Percentiles rank a stretch among this genome's conserved stretches.
These are phyloP conservation scores for Drosophila stalkeri DNA, from an alignment of 2,888 invertebrate species.

Conservation along the genomic window DNA sequence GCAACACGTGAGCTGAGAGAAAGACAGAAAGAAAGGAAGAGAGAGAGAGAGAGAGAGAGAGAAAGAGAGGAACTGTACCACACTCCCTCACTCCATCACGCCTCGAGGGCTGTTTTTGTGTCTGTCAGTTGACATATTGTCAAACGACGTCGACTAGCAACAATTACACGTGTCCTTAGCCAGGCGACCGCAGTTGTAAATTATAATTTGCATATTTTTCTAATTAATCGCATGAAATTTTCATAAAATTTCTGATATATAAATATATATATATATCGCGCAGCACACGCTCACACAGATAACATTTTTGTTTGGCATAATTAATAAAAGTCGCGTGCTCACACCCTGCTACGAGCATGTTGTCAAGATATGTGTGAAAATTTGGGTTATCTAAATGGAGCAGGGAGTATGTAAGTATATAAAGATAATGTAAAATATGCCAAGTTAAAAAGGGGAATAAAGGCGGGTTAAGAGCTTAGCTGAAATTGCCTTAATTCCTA, in stretches of 20 bases:
- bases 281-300: conserved; percentile 44
- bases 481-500: background rate
- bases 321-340: conserved; percentile 76
- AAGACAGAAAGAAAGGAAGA: background rate
- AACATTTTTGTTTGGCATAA: conserved; percentile 62
- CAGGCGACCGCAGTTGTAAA: conserved; percentile 45
- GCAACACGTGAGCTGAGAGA: conserved; percentile 69
- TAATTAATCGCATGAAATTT: conserved; percentile 81
- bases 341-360: conserved; percentile 37
- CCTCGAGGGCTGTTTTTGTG: conserved; percentile 33
- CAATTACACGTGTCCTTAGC: conserved; percentile 75
- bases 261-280: conserved; percentile 18
- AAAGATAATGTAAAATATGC: background rate
- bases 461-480: background rate
- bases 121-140: conserved; percentile 83
- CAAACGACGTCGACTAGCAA: conserved; percentile 69
- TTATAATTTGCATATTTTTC: conserved; percentile 82
- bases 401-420: conserved; percentile 1
- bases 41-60: conserved; percentile 9
- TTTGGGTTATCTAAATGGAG: conserved; percentile 21
- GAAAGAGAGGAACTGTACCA: too few relatives aligned
- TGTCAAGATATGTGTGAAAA: conserved; percentile 46
- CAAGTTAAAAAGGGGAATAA: background rate
- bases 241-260: conserved; percentile 35
- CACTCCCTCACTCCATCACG: background rate